A percentile compares a stretch with the other conserved stretches of the same genome.
Evolutionary conservation across 1,140 invertebrate genomes (phyloP).

Genomic region (Drosophila kanapiae): DNA sequence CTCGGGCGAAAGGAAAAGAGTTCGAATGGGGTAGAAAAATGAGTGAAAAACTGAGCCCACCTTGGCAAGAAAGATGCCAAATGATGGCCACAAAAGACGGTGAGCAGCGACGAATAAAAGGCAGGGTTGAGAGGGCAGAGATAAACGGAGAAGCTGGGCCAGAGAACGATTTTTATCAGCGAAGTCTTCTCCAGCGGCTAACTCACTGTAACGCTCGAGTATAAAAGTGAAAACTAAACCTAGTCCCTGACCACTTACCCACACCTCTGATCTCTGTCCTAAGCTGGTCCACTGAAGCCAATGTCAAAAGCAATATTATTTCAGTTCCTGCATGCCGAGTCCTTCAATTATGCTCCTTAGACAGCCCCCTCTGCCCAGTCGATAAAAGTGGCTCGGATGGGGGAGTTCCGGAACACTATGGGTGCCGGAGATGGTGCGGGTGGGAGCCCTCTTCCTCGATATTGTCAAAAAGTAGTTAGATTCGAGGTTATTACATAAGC

Average conservation of each 20-base stretch:
- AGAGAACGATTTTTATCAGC: slow-evolving; percentile 19
- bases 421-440: slow-evolving; percentile 8
- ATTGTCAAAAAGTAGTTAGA: slow-evolving; percentile 82
- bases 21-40: slow-evolving; percentile 27
- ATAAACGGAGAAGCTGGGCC: not conserved
- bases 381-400: slow-evolving; percentile 19
- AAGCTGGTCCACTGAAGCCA: slow-evolving; percentile 6
- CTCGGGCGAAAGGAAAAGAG: slow-evolving; percentile 34
- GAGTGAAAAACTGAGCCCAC: slow-evolving; percentile 26
- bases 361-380: not conserved
- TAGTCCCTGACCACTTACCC: slow-evolving; percentile 14
- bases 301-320: slow-evolving; percentile 48
- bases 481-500: slow-evolving; percentile 79
- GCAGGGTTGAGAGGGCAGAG: not conserved
- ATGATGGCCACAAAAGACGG: slow-evolving; percentile 38
- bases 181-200: not conserved
- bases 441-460: slow-evolving; percentile 38
- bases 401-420: slow-evolving; percentile 18
- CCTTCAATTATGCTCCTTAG: slow-evolving; percentile 42
- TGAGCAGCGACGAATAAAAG: slow-evolving; percentile 3
- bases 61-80: slow-evolving; percentile 53
- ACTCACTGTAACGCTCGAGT: not conserved
- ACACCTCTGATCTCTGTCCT: not conserved
- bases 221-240: slow-evolving; percentile 16
- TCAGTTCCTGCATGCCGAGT: slow-evolving; percentile 42